Conservation (phyloP, 2,797 vertebrate species). For the Oreochromis mossambicus region DNA sequence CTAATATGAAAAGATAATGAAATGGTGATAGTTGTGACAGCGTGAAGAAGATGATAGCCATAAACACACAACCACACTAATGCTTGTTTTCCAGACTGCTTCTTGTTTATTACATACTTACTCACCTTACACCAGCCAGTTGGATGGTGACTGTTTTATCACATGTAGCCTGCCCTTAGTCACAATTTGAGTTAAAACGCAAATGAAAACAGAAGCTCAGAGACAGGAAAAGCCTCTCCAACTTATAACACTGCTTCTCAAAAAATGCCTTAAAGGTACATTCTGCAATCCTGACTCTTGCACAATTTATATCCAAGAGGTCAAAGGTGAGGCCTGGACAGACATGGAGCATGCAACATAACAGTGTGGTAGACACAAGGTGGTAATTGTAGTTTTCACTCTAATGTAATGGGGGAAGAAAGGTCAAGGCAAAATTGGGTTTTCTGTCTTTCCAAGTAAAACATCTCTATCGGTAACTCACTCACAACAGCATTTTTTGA, state of each 20-base stretch:
- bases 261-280: not conserved
- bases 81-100: not conserved
- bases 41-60: not conserved
- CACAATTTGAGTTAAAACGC: not conserved
- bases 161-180: not conserved
- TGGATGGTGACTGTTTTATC: not conserved
- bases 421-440: not conserved
- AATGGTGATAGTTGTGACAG: not conserved
- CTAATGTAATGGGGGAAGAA: not conserved
- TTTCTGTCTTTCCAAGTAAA: not conserved
- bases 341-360: not conserved
- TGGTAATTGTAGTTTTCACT: not conserved
- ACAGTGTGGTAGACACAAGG: not conserved
- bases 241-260: not conserved
- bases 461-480: not conserved
- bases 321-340: not conserved
- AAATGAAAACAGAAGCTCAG: not conserved
- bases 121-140: not conserved
- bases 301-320: not conserved
- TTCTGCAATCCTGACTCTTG: not conserved
- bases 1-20: not conserved
- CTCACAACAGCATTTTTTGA: not conserved
- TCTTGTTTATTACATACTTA: not conserved
- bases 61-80: not conserved
- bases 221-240: not conserved